These are phyloP conservation scores for Poeciliopsis presidionis DNA, from an alignment of 2,797 vertebrate species.

Conservation along the genomic window DNA sequence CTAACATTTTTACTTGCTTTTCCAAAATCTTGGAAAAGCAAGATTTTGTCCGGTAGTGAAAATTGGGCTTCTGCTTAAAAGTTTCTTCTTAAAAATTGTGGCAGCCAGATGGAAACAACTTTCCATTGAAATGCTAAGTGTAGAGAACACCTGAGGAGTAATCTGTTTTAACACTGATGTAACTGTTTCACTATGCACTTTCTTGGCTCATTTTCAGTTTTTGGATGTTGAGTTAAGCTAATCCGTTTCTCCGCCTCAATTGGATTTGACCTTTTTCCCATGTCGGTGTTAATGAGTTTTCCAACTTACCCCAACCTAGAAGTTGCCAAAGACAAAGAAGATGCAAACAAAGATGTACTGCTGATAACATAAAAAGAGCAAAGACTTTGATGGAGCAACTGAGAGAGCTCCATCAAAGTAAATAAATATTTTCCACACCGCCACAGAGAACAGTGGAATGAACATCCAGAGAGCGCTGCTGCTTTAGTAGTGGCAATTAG, in stretches of 20 bases:
- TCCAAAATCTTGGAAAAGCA: neutral
- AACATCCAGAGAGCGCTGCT: slow-evolving; percentile 31
- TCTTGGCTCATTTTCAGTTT: neutral
- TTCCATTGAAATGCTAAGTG: neutral
- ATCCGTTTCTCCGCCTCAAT: neutral
- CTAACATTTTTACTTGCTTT: neutral
- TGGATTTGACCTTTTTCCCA: neutral
- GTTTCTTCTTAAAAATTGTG: neutral
- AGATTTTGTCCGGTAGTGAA: neutral
- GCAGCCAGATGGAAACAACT: neutral
- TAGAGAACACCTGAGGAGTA: neutral
- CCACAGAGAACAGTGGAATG: slow-evolving; percentile 28
- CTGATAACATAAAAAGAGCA: neutral
- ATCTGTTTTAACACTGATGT: neutral
- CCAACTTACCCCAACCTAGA: neutral
- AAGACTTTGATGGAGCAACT: neutral
- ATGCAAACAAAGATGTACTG: neutral
- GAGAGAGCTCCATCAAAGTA: slow-evolving; percentile 23
- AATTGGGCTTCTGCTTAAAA: neutral
- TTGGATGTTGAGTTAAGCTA: neutral
- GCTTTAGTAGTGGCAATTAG: slow-evolving; percentile 49
- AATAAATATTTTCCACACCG: slow-evolving; percentile 56
- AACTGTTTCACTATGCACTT: neutral
- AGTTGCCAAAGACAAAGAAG: neutral
- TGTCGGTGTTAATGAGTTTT: neutral